These are phyloP conservation scores for Diaprepes abbreviatus DNA, from an alignment of 2,888 invertebrate species.

Conservation along the genomic window DNA sequence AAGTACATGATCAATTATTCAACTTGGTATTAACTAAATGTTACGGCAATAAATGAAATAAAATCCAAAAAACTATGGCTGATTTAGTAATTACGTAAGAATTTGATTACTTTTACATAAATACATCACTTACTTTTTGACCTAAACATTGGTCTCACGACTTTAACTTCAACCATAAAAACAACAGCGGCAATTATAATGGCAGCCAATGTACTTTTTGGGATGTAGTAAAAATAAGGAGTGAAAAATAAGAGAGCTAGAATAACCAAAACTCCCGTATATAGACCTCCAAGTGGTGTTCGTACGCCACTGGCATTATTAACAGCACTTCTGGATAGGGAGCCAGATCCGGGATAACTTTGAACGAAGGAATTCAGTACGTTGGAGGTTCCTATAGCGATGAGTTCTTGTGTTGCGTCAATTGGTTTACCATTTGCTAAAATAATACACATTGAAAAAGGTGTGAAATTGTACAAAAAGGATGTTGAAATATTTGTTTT, in stretches of 20 bases:
- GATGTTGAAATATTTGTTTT: not conserved
- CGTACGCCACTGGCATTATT: constrained; percentile 90
- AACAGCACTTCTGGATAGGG: constrained; percentile 88
- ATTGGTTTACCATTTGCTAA: constrained; percentile 82
- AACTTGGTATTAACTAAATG: too few relatives aligned
- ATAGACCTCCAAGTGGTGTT: constrained; percentile 87
- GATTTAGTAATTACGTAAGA: too few relatives aligned
- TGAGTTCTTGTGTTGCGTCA: constrained; percentile 91
- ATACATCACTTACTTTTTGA: constrained; percentile 79
- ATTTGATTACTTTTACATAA: not conserved
- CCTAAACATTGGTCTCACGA: constrained; percentile 89
- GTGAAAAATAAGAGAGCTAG: constrained; percentile 88
- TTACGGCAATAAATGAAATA: too few relatives aligned
- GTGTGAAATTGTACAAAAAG: not conserved
- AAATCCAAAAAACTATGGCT: too few relatives aligned
- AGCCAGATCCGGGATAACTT: constrained; percentile 88
- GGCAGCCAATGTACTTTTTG: constrained; percentile 87
- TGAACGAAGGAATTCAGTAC: constrained; percentile 89
- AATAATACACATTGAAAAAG: constrained; percentile 2
- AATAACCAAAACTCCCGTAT: constrained; percentile 85
- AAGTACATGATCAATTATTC: too few relatives aligned
- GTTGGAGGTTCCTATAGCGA: constrained; percentile 87
- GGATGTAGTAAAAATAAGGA: constrained; percentile 89
- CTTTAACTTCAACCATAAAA: constrained; percentile 91
- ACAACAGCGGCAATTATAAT: constrained; percentile 94